Base-by-base conservation (phyloP, 1,140 invertebrate species). In the Drosophila orena region DNA sequence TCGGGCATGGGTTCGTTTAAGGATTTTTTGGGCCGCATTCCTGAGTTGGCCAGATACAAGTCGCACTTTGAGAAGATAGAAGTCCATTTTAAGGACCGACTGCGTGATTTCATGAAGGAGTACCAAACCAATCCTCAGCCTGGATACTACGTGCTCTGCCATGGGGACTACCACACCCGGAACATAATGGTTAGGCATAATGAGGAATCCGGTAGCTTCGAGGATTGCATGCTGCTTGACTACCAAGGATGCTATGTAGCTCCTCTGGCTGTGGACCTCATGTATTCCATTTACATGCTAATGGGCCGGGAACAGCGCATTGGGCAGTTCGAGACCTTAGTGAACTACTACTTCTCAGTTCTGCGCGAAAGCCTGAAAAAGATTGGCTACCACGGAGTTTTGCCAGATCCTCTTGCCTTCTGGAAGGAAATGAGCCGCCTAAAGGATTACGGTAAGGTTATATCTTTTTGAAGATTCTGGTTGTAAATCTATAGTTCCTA, bases 101-200 rank as follows among this genome's bases (percentile, higher is more conserved):
- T 70, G 7, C 30, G 3, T 0, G 49, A 60, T 3, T 5, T 27
- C 3, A 38, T 68, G 47, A 35, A 50, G 11, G 88, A 88, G 53
- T 84, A 77, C 46, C 74, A 74, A 1, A 12, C 12, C 4, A 56
- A 75, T 37, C 68, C 34, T 4, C 64, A 74, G 27, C 2, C 38
- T 0, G 61, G 54, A 0, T 76, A 68, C 24, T 88, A 91, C 40
- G 66, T 88, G 1, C 53, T 91, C 0, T 66, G 64, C 10, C 88
- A 91, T 53, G 88, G 88, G 0, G 88, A 91, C 30, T 91, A 52
- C 46, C 88, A 91, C 49, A 11, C 46, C 1, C 59, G 74, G 1
- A 91, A 91, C 12, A 65, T 88, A 77, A 78, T 91, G 81, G 78
- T 91, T 15, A 91, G 73, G 60, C 40, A 72, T 20, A 65, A 79